Percentiles rank a stretch among this genome's conserved stretches.
phyloP scores from a whole-genome alignment of 2,888 invertebrate genomes.

The Drosophila birchii region DNA sequence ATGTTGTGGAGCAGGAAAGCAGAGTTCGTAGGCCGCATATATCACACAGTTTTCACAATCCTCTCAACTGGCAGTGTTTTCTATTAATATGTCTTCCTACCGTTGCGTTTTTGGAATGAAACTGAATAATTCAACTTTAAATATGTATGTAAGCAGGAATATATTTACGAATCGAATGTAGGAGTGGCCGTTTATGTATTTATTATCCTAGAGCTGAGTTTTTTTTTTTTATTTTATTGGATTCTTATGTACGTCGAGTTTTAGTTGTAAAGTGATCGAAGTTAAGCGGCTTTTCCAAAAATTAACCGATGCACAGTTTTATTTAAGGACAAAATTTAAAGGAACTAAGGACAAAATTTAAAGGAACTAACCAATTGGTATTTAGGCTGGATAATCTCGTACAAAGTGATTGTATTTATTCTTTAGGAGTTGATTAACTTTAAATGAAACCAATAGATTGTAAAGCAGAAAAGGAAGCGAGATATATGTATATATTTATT shows the following conservation, averaged over 20 bases:
- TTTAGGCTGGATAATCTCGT: background rate
- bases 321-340: background rate
- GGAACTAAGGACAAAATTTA: background rate
- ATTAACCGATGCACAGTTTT: background rate
- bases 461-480: background rate
- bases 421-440: background rate
- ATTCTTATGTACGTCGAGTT: background rate
- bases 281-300: conserved; percentile 2
- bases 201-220: background rate
- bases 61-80: conserved; percentile 25
- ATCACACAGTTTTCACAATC: conserved; percentile 10
- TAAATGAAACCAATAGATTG: too few species aligned
- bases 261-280: background rate
- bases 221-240: background rate
- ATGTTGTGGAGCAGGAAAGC: conserved; percentile 36
- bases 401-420: background rate
- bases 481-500: background rate
- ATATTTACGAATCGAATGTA: background rate
- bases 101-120: conserved; percentile 8
- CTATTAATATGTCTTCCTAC: conserved; percentile 7
- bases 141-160: background rate
- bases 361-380: background rate
- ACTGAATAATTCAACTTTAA: background rate
- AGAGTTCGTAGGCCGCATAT: conserved; percentile 32
- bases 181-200: background rate